These are phyloP conservation scores for Metridium senile DNA, from an alignment of 92 coral and sea anemone species.

Conservation along the genomic window DNA sequence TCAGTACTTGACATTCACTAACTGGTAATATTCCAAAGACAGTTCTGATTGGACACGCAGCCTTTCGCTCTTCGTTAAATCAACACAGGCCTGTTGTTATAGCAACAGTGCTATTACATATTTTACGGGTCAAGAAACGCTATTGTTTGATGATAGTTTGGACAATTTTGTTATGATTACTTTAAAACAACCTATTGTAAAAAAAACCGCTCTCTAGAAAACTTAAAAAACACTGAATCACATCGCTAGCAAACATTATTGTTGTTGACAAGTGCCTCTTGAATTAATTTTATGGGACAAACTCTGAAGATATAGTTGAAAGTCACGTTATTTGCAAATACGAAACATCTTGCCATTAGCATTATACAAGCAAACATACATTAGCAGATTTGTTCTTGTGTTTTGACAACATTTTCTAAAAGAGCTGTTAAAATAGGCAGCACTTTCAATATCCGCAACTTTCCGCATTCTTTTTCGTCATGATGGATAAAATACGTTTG, in stretches of 20 bases:
- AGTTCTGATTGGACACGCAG: constrained; percentile 11
- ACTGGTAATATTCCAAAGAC: not conserved
- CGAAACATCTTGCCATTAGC: not conserved
- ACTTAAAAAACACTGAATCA: too few relatives aligned
- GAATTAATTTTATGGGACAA: not conserved
- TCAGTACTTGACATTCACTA: constrained; percentile 18
- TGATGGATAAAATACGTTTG: too few relatives aligned
- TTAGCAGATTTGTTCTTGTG: not conserved
- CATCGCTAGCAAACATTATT: too few relatives aligned
- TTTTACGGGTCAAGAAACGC: constrained; percentile 29
- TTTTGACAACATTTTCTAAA: not conserved
- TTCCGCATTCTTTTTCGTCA: too few relatives aligned
- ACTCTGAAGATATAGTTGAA: not conserved
- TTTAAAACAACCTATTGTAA: not conserved
- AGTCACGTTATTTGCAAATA: not conserved
- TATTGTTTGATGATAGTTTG: constrained; percentile 2
- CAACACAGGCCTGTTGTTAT: constrained; percentile 8
- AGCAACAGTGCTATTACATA: not conserved
- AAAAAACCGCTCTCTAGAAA: too few relatives aligned
- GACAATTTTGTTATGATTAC: not conserved
- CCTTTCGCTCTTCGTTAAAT: not conserved
- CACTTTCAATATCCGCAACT: not conserved
- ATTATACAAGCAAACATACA: constrained; percentile 7
- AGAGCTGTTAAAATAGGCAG: not conserved
- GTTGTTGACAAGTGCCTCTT: not conserved